Evolutionary conservation across 2,797 vertebrate species (phyloP).

Genomic region (Dipus sagitta): DNA sequence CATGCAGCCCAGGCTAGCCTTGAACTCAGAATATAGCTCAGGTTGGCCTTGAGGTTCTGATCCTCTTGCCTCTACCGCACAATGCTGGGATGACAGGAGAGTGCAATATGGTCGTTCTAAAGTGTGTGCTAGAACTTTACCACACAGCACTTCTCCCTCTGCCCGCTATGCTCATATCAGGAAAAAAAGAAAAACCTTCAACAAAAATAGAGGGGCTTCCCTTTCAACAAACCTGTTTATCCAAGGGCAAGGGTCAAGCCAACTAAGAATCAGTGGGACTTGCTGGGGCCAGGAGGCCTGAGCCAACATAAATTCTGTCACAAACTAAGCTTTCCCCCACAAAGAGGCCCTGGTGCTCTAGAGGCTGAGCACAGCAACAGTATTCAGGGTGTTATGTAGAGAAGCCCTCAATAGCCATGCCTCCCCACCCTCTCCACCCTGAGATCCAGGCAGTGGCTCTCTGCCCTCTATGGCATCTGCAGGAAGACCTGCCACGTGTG

Average conservation of each 20-base stretch:
- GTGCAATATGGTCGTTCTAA: not conserved
- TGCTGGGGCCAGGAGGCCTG: not conserved
- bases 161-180: not conserved
- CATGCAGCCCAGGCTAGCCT: not conserved
- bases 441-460: not conserved
- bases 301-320: not conserved
- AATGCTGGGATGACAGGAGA: not conserved
- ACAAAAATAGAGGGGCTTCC: not conserved
- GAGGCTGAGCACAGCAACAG: not conserved
- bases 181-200: not conserved
- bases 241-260: not conserved
- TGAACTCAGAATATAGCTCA: too few relatives aligned
- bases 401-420: not conserved
- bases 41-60: not conserved
- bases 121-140: not conserved
- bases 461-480: too few relatives aligned
- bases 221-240: not conserved
- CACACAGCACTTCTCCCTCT: fast-evolving
- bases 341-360: not conserved
- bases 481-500: not conserved
- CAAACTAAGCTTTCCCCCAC: not conserved
- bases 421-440: not conserved
- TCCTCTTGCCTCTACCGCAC: not conserved
- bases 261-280: not conserved
- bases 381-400: fast-evolving